phyloP scores from a whole-genome alignment of 2,797 vertebrate species.

The Tragelaphus eurycerus region DNA sequence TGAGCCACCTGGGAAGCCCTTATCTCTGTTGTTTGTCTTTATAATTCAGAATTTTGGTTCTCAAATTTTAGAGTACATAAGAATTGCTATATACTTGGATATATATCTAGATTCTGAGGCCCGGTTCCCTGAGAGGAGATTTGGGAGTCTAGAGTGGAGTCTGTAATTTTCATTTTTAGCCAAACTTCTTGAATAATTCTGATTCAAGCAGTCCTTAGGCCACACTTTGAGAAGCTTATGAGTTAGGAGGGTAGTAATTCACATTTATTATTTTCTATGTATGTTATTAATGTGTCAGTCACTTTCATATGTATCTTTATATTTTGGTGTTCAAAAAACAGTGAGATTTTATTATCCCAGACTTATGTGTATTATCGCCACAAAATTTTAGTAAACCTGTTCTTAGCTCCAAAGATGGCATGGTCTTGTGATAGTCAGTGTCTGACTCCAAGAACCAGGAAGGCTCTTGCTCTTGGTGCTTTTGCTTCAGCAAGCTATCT shows the following conservation, averaged over 20 bases:
- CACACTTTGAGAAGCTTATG: constrained; percentile 3
- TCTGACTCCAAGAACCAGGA: not conserved
- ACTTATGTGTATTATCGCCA: not conserved
- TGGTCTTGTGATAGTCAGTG: not conserved
- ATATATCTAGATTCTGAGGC: not conserved
- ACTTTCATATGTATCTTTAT: constrained; percentile 26
- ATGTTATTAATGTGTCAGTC: constrained; percentile 6
- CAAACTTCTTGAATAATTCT: not conserved
- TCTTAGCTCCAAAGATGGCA: not conserved
- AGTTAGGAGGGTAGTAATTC: constrained; percentile 44
- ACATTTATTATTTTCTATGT: constrained; percentile 24
- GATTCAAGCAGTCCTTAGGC: not conserved
- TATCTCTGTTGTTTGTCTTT: not conserved
- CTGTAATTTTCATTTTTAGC: not conserved
- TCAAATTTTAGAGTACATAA: not conserved
- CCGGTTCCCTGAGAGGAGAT: not conserved
- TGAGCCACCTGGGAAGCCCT: not conserved
- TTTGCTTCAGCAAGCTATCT: not conserved
- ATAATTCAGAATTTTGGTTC: not conserved
- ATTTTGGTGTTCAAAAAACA: constrained; percentile 23
- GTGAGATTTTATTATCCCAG: not conserved
- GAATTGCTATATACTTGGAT: not conserved
- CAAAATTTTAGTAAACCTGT: not conserved
- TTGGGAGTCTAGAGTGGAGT: not conserved
- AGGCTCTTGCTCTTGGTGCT: not conserved